Conservation (phyloP, 2,888 invertebrate genomes). For the Perizoma affinitatum region DNA sequence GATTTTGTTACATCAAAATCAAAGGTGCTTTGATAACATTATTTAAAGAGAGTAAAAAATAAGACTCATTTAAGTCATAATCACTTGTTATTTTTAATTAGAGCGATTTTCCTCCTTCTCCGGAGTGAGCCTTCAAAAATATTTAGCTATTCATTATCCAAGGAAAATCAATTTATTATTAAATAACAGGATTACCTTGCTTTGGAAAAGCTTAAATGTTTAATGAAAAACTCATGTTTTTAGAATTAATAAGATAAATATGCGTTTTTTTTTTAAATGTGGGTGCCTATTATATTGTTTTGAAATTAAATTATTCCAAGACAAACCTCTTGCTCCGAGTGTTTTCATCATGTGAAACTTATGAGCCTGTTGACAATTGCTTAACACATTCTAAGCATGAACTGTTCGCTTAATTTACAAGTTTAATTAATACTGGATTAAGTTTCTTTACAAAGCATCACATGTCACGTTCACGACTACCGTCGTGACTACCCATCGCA, state of each 20-base stretch:
- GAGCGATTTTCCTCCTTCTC: too few species aligned
- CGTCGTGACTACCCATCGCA: slow-evolving; percentile 24
- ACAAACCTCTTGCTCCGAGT: too few species aligned
- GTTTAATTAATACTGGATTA: slow-evolving; percentile 27
- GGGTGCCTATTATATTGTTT: too few species aligned
- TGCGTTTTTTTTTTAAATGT: too few species aligned
- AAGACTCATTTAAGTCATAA: too few species aligned
- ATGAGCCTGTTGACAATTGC: slow-evolving; percentile 4
- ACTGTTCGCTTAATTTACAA: slow-evolving; percentile 21
- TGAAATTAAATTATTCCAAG: too few species aligned
- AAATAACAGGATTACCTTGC: slow-evolving; percentile 36
- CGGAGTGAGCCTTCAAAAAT: slow-evolving; percentile 36
- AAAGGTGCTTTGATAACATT: too few species aligned
- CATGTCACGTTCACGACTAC: slow-evolving; percentile 21
- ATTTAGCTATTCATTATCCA: slow-evolving; percentile 42
- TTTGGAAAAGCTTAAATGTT: slow-evolving; percentile 21
- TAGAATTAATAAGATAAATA: not conserved
- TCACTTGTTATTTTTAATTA: too few species aligned
- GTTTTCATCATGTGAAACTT: too few species aligned
- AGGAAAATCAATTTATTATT: slow-evolving; percentile 42
- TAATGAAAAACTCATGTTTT: slow-evolving; percentile 15
- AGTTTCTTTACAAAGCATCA: slow-evolving; percentile 27
- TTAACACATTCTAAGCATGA: not conserved
- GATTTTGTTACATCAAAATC: too few species aligned
- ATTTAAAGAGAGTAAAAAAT: too few species aligned